Evolutionary conservation across 2,888 invertebrate species (phyloP).

Genomic region (Cremastobaeus sp.): DNA sequence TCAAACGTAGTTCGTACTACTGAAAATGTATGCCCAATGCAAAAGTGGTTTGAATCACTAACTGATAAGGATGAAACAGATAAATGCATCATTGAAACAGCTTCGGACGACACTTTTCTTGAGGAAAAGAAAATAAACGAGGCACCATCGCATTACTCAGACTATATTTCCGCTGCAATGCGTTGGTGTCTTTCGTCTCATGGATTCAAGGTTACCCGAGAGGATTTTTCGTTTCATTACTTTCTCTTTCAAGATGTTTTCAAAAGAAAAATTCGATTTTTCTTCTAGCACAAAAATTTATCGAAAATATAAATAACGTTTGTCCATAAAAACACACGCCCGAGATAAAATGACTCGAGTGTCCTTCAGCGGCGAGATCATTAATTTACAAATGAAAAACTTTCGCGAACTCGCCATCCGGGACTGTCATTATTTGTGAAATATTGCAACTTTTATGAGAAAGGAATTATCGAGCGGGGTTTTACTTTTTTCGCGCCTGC

Average conservation of each 20-base stretch:
- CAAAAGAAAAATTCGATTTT: not conserved
- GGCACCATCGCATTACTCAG: slow-evolving; percentile 66
- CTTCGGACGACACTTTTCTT: not conserved
- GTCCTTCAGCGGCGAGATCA: no score
- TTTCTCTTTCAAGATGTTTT: not conserved
- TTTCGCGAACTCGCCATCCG: no score
- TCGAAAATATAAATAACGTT: not conserved
- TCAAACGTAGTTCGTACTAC: slow-evolving; percentile 8
- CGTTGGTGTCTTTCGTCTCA: slow-evolving; percentile 63
- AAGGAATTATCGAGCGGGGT: slow-evolving; percentile 54
- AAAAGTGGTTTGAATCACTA: no score
- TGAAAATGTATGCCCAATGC: no score
- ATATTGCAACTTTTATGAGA: slow-evolving; percentile 42
- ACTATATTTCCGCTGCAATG: slow-evolving; percentile 80
- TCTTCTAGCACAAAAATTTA: not conserved
- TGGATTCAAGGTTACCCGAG: slow-evolving; percentile 35
- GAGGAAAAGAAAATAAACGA: not conserved
- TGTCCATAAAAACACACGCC: no score
- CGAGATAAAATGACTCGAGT: no score
- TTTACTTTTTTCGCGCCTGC: slow-evolving; percentile 52
- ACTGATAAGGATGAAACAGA: no score
- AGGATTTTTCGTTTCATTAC: slow-evolving; percentile 1
- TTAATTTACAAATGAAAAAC: no score
- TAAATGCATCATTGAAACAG: not conserved
- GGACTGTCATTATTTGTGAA: slow-evolving; percentile 47